Base-by-base conservation (phyloP, 2,113 vertebrate species). In the Callorhinus ursinus region DNA sequence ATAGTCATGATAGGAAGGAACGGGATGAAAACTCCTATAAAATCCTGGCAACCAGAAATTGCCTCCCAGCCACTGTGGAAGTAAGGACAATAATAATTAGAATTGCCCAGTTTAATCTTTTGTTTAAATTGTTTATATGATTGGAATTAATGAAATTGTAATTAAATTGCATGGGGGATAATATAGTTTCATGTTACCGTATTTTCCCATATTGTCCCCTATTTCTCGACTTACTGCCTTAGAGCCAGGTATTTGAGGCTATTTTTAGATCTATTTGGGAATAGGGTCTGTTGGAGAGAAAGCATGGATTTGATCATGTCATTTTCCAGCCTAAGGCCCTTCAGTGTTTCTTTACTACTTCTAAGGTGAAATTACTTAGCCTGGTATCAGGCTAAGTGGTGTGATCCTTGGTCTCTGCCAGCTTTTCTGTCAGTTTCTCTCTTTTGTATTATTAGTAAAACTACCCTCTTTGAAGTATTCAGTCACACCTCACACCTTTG, bases 91-190 rank as follows among this genome's bases (percentile, higher is more conserved):
- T 89, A 81, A 82, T 81, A 77, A 80, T 88, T 53, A 85, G 59
- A 87, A 82, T 24, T 63, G 21, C 28, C 39, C 18, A 76, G 1
- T 67, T 97, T 88, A 87, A 80, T 67, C 61, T 86, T 94, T 46
- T 92, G 22, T 96, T 79, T 79, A 85, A 55, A 74, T 92, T 59
- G 18, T 94, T 95, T 85, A 80, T 84, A 21, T 94, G 24, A 11
- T 18, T 71, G 19, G 8, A 80, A 80, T 96, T 74, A 80, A 11
- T 93, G 77, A 84, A 72, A 65, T 93, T 93, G 1, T 96, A 96
- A 77, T 92, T 93, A 94, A 92, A 69, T 94, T 86, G 14, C 39
- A 63, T 79, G 4, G 72, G 26, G 39, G 86, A 72, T 94, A 26
- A 21, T 72, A 63, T 2, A 49, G 55, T 71, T 97, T 93, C 8